phyloP scores from a whole-genome alignment of 1,140 invertebrate species.

The Papilio polyxenes region DNA sequence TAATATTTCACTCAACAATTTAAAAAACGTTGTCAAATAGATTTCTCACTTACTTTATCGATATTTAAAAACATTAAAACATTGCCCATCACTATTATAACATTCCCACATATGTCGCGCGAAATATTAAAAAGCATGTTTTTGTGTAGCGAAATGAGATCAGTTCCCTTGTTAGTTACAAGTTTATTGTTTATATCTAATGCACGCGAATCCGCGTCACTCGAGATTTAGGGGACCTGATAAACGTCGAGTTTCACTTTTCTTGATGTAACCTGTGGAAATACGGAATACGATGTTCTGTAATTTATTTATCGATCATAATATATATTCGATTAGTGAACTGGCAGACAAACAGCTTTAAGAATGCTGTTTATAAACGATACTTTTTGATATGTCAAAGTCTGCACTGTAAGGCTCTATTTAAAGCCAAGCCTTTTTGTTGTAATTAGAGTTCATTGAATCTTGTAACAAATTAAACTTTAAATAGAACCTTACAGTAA shows the following conservation, averaged over 20 bases:
- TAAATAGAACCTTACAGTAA: too few relatives aligned
- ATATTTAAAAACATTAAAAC: neutral
- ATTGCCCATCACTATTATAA: constrained; percentile 1
- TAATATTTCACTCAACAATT: too few relatives aligned
- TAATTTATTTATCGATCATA: neutral
- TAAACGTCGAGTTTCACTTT: constrained; percentile 5
- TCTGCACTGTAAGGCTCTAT: too few relatives aligned
- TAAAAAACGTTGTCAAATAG: too few relatives aligned
- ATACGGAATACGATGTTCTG: neutral
- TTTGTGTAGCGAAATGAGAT: constrained; percentile 4
- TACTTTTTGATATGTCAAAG: too few relatives aligned
- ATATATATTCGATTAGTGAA: neutral
- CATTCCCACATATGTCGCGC: constrained; percentile 11
- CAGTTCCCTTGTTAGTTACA: constrained; percentile 25
- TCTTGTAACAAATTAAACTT: too few relatives aligned
- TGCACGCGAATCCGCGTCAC: constrained; percentile 24
- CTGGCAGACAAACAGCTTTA: too few relatives aligned
- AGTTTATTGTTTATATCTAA: constrained; percentile 36
- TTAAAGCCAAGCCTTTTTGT: too few relatives aligned
- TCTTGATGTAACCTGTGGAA: neutral
- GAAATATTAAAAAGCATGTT: constrained; percentile 28
- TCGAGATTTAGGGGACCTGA: constrained; percentile 31
- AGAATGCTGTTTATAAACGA: too few relatives aligned
- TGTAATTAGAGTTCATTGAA: too few relatives aligned
- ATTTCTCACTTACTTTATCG: neutral